Evolutionary conservation across 2,888 invertebrate genomes (phyloP), one percentile per base, ranked within the genome.

Genomic region (Drosophila percnosoma): DNA sequence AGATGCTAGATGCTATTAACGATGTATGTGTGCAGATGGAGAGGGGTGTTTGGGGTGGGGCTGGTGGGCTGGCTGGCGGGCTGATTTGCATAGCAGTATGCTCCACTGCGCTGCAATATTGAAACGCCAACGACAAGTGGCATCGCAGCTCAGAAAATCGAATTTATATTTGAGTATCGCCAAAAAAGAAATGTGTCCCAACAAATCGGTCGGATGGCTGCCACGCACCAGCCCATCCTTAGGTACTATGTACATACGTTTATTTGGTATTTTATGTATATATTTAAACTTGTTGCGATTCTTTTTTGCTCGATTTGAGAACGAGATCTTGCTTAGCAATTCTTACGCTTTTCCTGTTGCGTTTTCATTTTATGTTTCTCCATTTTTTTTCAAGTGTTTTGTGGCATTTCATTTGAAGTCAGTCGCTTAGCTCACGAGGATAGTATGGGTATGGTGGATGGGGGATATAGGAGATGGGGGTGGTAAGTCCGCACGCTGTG

Each of bases 231-330:
- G n/a, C 11, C 31, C 2, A 34, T 27, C 33, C 34, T 11, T 6
- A 29, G 51, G 3, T 29, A 11, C 36, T 36, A 52, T 52, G 13
- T 31, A 27, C 27, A 48, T 11, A 52, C 7, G 8, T 29, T 24
- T 10, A 62, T 36, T 45, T 45, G 15, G 21, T 8, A 58, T 34
- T 51, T 36, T 42, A 24, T 27, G 36, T 45, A 31, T 54, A 24
- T 21, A 33, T 67, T 36, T 62, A 52, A 66, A 69, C 73, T 68
- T 84, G 82, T 90, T 71, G 84, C 84, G 83, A 88, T 88, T 90
- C 79, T 88, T 73, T 77, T 80, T 75, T 73, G 86, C 86, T 60
- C 75, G 90, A 88, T 86, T 90, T 90, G 82, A 60, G 67, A 80
- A 55, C 68, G 70, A 54, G 42, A 42, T 61, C 51, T 42, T n/a